Conservation (phyloP, 2,797 vertebrate genomes). For the Euthynnus affinis region DNA sequence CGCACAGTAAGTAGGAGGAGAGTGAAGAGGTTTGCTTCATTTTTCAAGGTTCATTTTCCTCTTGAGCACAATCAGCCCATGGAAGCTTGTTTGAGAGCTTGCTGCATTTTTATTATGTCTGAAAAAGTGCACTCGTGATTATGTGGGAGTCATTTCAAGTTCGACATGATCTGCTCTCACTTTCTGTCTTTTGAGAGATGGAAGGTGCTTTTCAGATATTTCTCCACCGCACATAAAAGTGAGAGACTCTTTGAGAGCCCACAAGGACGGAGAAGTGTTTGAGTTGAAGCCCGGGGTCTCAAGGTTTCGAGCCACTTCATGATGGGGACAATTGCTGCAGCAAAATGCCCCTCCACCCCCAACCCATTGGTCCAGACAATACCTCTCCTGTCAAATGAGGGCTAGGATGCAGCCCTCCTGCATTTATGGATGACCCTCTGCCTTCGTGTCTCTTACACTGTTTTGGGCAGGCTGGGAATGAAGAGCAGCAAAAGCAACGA, state of each 20-base stretch:
- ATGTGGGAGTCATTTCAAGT: constrained; percentile 73
- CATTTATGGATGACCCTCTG: constrained; percentile 66
- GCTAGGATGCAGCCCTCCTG: constrained; percentile 41
- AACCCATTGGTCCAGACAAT: constrained; percentile 40
- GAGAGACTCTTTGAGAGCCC: constrained; percentile 40
- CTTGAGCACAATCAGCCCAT: constrained; percentile 64
- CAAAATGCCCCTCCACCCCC: not conserved
- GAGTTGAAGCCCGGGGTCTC: constrained; percentile 35
- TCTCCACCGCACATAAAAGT: constrained; percentile 41
- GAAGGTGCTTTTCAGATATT: constrained; percentile 61
- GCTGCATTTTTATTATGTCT: constrained; percentile 71
- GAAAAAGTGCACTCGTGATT: constrained; percentile 75
- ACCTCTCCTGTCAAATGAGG: constrained; percentile 57
- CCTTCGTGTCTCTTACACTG: constrained; percentile 22
- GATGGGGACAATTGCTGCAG: constrained; percentile 30
- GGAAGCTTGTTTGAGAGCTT: constrained; percentile 58
- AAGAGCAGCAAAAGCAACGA: constrained; percentile 38
- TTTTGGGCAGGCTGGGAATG: constrained; percentile 39
- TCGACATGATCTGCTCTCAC: constrained; percentile 59
- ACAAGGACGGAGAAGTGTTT: constrained; percentile 54
- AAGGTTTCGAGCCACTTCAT: constrained; percentile 56
- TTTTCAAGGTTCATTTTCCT: constrained; percentile 67
- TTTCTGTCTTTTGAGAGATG: constrained; percentile 56
- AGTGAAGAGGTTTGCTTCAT: constrained; percentile 54
- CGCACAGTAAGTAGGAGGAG: constrained; percentile 37